Evolutionary conservation across 30 jellyfish, hydroid and myxozoan species (phyloP).

Genomic region (Aurelia aurita): DNA sequence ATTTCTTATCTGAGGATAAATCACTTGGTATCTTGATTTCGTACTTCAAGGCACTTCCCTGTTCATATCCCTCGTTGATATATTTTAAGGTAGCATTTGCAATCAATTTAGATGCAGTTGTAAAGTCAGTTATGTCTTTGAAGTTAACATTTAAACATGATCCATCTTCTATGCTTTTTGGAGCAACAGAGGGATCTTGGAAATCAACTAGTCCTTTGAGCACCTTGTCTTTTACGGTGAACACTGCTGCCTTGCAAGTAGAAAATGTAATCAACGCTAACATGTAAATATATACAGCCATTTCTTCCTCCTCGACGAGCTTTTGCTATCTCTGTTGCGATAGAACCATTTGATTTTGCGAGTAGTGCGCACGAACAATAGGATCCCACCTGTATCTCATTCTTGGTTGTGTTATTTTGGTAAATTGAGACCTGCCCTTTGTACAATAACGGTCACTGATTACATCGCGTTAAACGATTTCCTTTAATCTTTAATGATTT

Average conservation of each 20-base stretch:
- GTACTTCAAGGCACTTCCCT: conserved; percentile 10
- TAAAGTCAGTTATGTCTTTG: conserved; percentile 25
- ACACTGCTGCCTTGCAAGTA: background rate
- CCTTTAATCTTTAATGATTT: no score
- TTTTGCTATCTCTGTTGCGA: no score
- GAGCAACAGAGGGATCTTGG: conserved; percentile 40
- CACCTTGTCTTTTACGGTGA: conserved; percentile 18
- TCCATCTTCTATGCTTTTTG: background rate
- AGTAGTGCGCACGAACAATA: no score
- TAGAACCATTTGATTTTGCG: no score
- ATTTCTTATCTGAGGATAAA: background rate
- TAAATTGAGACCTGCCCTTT: no score
- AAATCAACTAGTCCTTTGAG: conserved; percentile 14
- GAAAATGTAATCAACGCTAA: background rate
- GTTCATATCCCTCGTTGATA: background rate
- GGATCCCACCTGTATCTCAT: no score
- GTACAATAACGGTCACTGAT: no score
- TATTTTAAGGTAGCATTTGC: conserved; percentile 1
- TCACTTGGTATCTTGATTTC: background rate
- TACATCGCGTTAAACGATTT: no score
- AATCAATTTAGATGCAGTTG: conserved; percentile 16
- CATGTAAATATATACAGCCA: no score
- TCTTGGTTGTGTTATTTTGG: no score
- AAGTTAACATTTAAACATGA: conserved; percentile 41
- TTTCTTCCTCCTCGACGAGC: no score